Evolutionary conservation across 2,113 vertebrate genomes (phyloP).

Genomic region (Galeopterus variegatus): DNA sequence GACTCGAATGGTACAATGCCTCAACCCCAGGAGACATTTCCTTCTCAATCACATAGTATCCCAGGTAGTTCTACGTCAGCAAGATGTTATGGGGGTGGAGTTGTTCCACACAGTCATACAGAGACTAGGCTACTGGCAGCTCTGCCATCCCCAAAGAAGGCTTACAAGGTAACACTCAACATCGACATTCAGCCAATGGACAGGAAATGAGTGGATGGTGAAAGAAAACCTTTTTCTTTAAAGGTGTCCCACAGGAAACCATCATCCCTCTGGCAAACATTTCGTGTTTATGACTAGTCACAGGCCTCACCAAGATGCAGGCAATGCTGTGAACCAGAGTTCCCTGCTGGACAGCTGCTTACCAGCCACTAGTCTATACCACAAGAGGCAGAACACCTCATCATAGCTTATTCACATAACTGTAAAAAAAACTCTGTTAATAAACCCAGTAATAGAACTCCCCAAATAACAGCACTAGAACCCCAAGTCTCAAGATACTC

Average conservation of each 20-base stretch:
- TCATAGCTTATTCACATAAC: too few relatives aligned
- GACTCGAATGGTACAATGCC: neutral
- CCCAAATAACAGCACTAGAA: neutral
- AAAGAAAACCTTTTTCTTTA: neutral
- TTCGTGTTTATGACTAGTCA: neutral
- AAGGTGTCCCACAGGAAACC: neutral
- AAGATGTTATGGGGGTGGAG: neutral
- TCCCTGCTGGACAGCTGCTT: neutral
- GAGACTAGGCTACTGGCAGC: neutral
- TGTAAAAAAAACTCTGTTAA: neutral
- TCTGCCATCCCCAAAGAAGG: neutral
- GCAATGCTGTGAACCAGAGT: neutral
- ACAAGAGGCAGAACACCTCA: neutral
- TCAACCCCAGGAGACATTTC: neutral
- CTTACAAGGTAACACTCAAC: neutral
- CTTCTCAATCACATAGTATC: neutral
- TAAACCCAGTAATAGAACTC: neutral
- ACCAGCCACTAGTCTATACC: neutral
- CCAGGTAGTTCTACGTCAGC: neutral
- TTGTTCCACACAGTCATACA: neutral
- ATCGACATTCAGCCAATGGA: neutral
- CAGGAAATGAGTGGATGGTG: neutral
- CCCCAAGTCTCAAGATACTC: neutral
- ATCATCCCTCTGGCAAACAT: neutral
- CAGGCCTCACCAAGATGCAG: neutral